Percentiles rank a stretch among this genome's conserved stretches.
These are phyloP conservation scores for Alethe diademata DNA, from an alignment of 2,113 vertebrate species.

Conservation along the genomic window DNA sequence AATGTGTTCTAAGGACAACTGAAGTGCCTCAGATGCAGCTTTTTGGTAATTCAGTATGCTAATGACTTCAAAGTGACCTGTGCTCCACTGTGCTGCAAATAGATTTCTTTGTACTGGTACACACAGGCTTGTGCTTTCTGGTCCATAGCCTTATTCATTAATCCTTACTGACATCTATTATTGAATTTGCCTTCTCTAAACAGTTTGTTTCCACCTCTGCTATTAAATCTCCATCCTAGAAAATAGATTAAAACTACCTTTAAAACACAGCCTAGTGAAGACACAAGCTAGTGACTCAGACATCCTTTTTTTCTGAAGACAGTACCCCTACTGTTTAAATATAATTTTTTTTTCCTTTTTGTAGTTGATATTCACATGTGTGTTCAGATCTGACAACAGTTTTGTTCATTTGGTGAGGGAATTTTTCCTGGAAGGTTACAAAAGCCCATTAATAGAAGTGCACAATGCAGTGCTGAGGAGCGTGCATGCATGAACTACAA, in stretches of 20 bases:
- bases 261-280: background rate
- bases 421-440: conserved; percentile 67
- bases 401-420: conserved; percentile 62
- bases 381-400: conserved; percentile 53
- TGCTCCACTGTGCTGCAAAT: conserved; percentile 37
- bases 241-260: background rate
- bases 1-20: background rate
- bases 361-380: conserved; percentile 59
- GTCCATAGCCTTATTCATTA: conserved; percentile 55
- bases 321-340: conserved; percentile 27
- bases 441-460: conserved; percentile 47
- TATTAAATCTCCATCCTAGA: conserved; percentile 28
- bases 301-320: background rate
- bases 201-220: conserved; percentile 44
- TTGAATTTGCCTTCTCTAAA: conserved; percentile 52
- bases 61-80: conserved; percentile 51
- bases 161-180: conserved; percentile 59
- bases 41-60: conserved; percentile 21
- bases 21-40: background rate
- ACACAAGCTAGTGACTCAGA: background rate
- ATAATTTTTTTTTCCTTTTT: background rate
- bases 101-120: conserved; percentile 50
- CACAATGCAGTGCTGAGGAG: conserved; percentile 66
- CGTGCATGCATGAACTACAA: conserved; percentile 69
- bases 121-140: conserved; percentile 42